Evolutionary conservation across 2,888 invertebrate species (phyloP).

Genomic region (Ariolimax columbianus): DNA sequence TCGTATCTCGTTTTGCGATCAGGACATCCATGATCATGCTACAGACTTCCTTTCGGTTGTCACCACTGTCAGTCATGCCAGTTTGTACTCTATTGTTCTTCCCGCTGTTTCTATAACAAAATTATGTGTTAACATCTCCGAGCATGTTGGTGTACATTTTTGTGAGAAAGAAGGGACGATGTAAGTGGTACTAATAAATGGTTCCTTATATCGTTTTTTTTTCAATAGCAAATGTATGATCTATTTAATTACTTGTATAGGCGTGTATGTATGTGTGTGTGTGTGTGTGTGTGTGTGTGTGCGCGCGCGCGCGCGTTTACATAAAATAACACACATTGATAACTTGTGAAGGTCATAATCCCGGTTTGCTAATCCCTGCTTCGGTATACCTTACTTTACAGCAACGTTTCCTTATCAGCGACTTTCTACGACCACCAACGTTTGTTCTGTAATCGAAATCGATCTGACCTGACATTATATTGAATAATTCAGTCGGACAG

Average conservation of each 20-base stretch:
- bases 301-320: neutral
- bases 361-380: neutral
- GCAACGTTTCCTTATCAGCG: neutral
- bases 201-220: too few relatives aligned
- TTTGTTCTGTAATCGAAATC: neutral
- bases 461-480: neutral
- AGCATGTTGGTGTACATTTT: too few relatives aligned
- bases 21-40: too few relatives aligned
- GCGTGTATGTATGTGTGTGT: neutral
- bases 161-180: too few relatives aligned
- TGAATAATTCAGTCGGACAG: neutral
- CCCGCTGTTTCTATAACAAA: too few relatives aligned
- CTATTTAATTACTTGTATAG: too few relatives aligned
- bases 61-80: too few relatives aligned
- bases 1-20: too few relatives aligned
- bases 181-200: too few relatives aligned
- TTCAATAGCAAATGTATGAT: neutral
- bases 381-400: neutral
- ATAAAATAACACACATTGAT: neutral
- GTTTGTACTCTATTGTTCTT: too few relatives aligned
- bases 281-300: constrained; percentile 24
- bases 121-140: too few relatives aligned
- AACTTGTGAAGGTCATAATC: neutral
- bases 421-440: neutral
- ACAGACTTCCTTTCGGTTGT: too few relatives aligned